Percentiles rank a stretch among this genome's conserved stretches.
Evolutionary conservation across 2,113 vertebrate species (phyloP).

Genomic region (Nothobranchius furzeri): DNA sequence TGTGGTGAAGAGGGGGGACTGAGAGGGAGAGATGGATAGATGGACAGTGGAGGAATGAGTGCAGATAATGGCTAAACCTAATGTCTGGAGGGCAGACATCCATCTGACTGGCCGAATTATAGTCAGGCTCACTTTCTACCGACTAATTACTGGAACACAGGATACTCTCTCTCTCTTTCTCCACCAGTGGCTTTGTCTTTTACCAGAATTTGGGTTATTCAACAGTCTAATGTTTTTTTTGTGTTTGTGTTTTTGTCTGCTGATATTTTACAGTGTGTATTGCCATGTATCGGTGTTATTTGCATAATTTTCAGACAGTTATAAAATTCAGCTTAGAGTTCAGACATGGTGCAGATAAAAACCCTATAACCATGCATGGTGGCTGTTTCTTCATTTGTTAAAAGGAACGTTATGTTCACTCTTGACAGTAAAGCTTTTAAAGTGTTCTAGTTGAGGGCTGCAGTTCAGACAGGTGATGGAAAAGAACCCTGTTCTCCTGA

Average conservation of each 20-base stretch:
- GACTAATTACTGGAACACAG: conserved; percentile 74
- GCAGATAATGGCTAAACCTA: conserved; percentile 73
- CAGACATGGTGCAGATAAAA: not conserved
- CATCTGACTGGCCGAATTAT: conserved; percentile 75
- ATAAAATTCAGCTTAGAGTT: conserved; percentile 22
- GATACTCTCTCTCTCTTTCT: not conserved
- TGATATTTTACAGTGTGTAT: not conserved
- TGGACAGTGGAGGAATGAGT: conserved; percentile 64
- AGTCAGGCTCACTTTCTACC: conserved; percentile 65
- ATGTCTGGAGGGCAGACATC: conserved; percentile 75
- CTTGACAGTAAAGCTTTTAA: not conserved
- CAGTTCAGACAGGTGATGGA: not conserved
- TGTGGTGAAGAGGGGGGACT: conserved; percentile 37
- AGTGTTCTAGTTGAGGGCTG: not conserved
- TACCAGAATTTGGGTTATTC: not conserved
- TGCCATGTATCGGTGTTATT: conserved; percentile 12
- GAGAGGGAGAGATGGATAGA: conserved; percentile 58
- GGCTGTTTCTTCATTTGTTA: conserved; percentile 8
- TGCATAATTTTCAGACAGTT: conserved; percentile 1
- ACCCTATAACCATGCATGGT: conserved; percentile 7
- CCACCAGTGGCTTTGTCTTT: too few species aligned
- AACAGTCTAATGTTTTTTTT: not conserved
- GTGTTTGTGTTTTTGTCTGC: not conserved
- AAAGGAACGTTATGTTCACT: not conserved
- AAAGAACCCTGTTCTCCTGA: not conserved